Evolutionary conservation across 2,797 vertebrate species (phyloP).

Genomic region (Avahi laniger): DNA sequence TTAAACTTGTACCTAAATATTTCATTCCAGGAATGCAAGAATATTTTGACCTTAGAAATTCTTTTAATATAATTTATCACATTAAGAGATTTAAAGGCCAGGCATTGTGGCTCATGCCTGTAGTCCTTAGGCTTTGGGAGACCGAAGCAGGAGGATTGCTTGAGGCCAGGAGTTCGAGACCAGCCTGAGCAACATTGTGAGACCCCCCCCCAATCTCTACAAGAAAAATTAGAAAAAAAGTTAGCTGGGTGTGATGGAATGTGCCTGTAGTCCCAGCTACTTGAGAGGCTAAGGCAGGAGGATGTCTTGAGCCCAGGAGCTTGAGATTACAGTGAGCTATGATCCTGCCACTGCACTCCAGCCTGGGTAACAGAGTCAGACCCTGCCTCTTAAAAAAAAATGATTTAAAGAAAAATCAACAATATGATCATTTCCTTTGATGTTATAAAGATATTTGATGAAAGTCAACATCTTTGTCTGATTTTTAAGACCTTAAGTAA

Average conservation of each 20-base stretch:
- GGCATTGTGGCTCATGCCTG: neutral
- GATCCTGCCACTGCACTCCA: neutral
- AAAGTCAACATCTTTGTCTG: neutral
- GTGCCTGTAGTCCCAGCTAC: neutral
- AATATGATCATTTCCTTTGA: neutral
- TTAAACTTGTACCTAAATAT: neutral
- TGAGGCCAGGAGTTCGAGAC: neutral
- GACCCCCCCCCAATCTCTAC: neutral
- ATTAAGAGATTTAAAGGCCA: neutral
- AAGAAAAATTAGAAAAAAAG: neutral
- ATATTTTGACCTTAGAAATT: neutral
- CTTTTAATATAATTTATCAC: neutral
- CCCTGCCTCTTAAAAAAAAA: neutral
- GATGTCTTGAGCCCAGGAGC: neutral
- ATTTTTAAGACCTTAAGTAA: slow-evolving; percentile 6
- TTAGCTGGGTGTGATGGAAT: neutral
- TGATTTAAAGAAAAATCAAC: neutral
- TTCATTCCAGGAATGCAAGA: neutral
- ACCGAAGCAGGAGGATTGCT: neutral
- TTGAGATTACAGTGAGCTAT: neutral
- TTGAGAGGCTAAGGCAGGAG: neutral
- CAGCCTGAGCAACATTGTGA: neutral
- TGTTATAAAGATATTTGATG: neutral
- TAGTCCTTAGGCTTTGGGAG: neutral
- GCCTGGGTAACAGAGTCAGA: neutral